A percentile compares a stretch with the other conserved stretches of the same genome.
Evolutionary conservation across 2,113 vertebrate genomes (phyloP).

Genomic region (Tauraco erythrolophus): DNA sequence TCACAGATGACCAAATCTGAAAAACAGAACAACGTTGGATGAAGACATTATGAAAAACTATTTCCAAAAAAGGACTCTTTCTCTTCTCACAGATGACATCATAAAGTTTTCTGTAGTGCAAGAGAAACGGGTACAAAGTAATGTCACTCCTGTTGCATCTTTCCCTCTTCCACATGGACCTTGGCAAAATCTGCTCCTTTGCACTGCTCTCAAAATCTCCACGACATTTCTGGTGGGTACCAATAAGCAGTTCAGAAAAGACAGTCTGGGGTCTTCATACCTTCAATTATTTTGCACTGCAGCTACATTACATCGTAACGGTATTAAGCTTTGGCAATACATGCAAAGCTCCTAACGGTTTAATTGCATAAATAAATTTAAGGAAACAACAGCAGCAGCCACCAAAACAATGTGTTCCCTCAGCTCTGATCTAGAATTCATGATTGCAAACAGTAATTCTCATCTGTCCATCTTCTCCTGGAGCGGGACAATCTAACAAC

Average conservation of each 20-base stretch:
- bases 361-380: background rate
- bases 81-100: background rate
- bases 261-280: rapidly evolving
- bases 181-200: background rate
- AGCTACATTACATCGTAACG: background rate
- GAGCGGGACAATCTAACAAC: background rate
- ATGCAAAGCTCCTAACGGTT: background rate
- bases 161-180: rapidly evolving
- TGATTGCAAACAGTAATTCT: rapidly evolving
- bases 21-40: background rate
- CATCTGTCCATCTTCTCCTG: rapidly evolving
- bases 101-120: background rate
- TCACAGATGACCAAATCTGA: too few relatives aligned
- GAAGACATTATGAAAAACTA: background rate
- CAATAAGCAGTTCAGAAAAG: background rate
- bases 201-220: rapidly evolving
- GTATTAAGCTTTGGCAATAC: background rate
- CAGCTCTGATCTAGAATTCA: background rate
- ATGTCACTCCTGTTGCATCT: rapidly evolving
- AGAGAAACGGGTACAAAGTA: background rate
- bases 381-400: background rate
- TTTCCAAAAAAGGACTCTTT: background rate
- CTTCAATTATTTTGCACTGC: background rate
- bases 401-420: background rate
- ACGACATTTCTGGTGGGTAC: rapidly evolving